Percentiles rank a stretch among this genome's conserved stretches.
Conservation (phyloP, 2,797 vertebrate species). For the Enteromius argenteus region DNA sequence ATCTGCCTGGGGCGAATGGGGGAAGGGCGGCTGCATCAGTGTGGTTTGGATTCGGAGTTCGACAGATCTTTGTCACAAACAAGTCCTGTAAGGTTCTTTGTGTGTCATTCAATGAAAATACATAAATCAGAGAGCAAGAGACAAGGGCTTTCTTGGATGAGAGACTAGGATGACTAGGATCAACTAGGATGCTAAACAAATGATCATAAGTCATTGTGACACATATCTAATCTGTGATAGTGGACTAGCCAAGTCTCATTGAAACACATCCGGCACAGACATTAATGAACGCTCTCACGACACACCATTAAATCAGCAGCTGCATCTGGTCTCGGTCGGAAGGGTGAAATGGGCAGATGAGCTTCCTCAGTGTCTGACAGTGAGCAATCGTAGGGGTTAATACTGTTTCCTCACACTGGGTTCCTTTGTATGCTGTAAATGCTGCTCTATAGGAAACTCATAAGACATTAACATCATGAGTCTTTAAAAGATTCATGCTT, state of each 20-base stretch:
- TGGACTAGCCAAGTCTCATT: slow-evolving; percentile 25
- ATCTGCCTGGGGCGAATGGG: slow-evolving; percentile 40
- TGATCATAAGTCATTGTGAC: slow-evolving; percentile 47
- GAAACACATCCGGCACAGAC: slow-evolving; percentile 38
- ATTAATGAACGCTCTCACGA: slow-evolving; percentile 48
- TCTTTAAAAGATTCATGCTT: neutral
- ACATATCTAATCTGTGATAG: slow-evolving; percentile 24
- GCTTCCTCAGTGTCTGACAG: slow-evolving; percentile 4
- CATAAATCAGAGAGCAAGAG: neutral
- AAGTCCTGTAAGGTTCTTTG: neutral
- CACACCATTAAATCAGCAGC: slow-evolving; percentile 54
- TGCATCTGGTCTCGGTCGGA: slow-evolving; percentile 30
- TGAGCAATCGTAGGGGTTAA: neutral
- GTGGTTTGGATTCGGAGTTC: neutral
- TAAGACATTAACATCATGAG: neutral
- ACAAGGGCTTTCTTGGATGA: neutral
- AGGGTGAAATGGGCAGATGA: slow-evolving; percentile 26
- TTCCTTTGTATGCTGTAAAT: slow-evolving; percentile 11
- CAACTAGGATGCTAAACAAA: slow-evolving; percentile 33
- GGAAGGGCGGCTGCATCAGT: neutral
- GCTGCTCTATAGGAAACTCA: neutral
- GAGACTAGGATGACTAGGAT: neutral
- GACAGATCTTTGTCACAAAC: slow-evolving; percentile 3
- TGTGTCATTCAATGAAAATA: neutral
- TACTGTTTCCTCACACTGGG: slow-evolving; percentile 14